Evolutionary conservation across 2,888 invertebrate species (phyloP), one percentile per base, ranked within the genome.

Genomic region (Drosophila kambysellisi): DNA sequence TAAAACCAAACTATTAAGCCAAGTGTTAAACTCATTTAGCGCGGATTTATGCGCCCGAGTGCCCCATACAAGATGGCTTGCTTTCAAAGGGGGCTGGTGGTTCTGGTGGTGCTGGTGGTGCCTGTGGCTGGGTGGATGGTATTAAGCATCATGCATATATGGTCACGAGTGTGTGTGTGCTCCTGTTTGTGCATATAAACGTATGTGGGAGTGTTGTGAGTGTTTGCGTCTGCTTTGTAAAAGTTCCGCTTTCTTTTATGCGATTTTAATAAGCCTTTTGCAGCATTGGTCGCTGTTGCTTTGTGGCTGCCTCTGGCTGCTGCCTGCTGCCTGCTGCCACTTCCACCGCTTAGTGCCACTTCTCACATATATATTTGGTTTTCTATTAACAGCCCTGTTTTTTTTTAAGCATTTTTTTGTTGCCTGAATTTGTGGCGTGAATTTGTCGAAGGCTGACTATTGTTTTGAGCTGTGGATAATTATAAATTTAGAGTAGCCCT

Each of bases 41-140:
- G 86, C 89, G 89, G 86, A 87, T 88, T 87, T 89, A 88, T 89
- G 86, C 89, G 85, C 86, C 86, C 83, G 89, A 89, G 89, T 85
- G 85, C 82, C 70, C 64, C 81, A 76, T 83, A 74, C 88, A 84
- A 76, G 72, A 65, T 79, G 76, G 58, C 15, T 64, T n/a, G 57
- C 32, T n/a, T 51, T 43, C 46, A 35, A 30, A 39, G n/a, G 37
- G 9, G 61, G 29, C 17, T 48, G 57, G 17, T 7, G 17, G 29
- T 15, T 25, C 9, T 11, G 58, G 33, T 7, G 17, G 29, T 15
- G 30, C 9, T 11, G 58, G 33, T 37, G 48, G 39, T 39, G 51
- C 46, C 39, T 30, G 41, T n/a, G 56, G 33, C 11, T 11, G 33
- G 11, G 59, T 29, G 39, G 52, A 43, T 46, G 54, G 56, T 51